A percentile compares a stretch with the other conserved stretches of the same genome.
phyloP scores from a whole-genome alignment of 2,113 vertebrate genomes.

The Zosterops hypoxanthus region DNA sequence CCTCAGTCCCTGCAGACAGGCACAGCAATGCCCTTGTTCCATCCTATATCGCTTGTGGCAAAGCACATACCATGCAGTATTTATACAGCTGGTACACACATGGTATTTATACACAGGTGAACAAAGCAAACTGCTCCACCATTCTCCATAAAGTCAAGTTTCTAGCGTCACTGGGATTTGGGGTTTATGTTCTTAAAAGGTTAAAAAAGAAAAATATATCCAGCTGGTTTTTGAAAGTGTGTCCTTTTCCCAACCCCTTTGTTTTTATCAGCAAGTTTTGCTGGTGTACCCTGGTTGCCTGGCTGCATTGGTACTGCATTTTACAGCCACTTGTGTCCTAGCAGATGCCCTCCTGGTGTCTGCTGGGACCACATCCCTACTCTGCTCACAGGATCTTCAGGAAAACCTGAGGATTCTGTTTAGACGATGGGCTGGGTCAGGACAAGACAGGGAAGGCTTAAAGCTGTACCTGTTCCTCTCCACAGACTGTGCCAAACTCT shows the following conservation, averaged over 20 bases:
- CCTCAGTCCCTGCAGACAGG: background rate
- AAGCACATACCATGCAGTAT: background rate
- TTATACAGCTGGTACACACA: background rate
- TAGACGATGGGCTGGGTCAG: background rate
- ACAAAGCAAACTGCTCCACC: background rate
- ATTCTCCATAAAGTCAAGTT: background rate
- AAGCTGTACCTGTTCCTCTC: background rate
- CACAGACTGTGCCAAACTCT: background rate
- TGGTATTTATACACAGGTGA: background rate
- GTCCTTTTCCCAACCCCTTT: background rate
- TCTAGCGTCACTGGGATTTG: background rate
- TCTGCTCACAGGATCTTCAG: background rate
- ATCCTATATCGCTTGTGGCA: background rate
- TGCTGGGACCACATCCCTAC: background rate
- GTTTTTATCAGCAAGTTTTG: background rate
- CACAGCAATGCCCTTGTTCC: fast-evolving
- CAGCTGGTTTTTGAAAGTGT: background rate
- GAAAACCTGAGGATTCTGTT: background rate
- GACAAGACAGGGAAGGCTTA: background rate
- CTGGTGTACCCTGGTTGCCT: background rate
- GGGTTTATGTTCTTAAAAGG: background rate
- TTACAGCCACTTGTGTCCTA: background rate
- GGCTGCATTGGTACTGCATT: background rate
- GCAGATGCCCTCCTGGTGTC: background rate
- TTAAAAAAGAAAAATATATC: background rate